Evolutionary conservation across 2,113 vertebrate genomes (phyloP), one percentile per base, ranked within the genome.

Genomic region (Leucoraja erinaceus): DNA sequence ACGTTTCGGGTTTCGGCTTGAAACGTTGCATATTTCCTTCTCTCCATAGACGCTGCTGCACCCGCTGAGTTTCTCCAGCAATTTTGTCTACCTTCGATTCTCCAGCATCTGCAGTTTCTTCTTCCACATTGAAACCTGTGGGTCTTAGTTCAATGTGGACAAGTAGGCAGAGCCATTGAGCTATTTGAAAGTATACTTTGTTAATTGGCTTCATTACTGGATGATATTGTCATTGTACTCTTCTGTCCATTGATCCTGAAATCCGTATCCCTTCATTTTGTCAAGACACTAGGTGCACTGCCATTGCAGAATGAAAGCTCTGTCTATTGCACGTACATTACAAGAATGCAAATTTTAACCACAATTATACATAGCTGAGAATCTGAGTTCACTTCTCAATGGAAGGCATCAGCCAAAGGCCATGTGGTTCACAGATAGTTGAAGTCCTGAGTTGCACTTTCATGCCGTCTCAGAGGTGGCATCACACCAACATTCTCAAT

Each of bases 331-430:
- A 61, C 56, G 28, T 61, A 56, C 54, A 88, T 16, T 63, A n/a
- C 83, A 63, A 88, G 83, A 88, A 88, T 88, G 54, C 20, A 88
- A 88, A 88, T 63, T 31, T 59, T 63, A 88, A 88, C 83, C 83
- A 88, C 83, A 88, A 88, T 88, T 66, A 31, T 59, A n/a, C 28
- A 88, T 25, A 59, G n/a, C 28, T 31, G 83, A 86, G 83, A 86
- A 86, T 61, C 56, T 63, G 11, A 31, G 59, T 88, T 88, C 28
- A 83, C 20, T 83, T 83, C 20, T 83, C 79, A 18, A 88, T 88
- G 28, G 28, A 61, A 88, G 59, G 59, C 28, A 88, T 63, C 83
- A 31, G 59, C 12, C 83, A 88, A 88, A 88, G 61, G 59, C 59
- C 59, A 66, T 31, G 2, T 31, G 28, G 63, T 63, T 88, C 28